Conservation (phyloP, 2,888 invertebrate genomes). For the Aphidius colemani region DNA sequence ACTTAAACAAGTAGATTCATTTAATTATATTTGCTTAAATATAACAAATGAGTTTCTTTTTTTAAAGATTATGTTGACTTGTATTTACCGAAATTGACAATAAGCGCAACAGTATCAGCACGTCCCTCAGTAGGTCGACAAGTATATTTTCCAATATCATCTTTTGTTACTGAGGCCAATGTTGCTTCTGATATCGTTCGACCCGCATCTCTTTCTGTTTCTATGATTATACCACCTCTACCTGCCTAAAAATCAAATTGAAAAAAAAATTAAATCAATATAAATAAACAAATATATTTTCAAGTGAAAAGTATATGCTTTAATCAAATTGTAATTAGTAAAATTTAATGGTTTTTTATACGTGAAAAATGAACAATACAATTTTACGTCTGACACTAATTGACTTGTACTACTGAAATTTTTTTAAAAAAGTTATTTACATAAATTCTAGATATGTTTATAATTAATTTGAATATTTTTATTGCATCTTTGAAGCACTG, state of each 20-base stretch:
- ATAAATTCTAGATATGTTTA: too few relatives aligned
- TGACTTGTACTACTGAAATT: not conserved
- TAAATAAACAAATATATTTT: not conserved
- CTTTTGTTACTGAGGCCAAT: constrained; percentile 64
- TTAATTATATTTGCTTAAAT: too few relatives aligned
- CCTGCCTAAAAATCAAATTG: constrained; percentile 53
- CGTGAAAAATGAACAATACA: not conserved
- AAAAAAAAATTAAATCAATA: constrained; percentile 18
- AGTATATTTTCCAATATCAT: constrained; percentile 68
- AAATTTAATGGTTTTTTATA: not conserved
- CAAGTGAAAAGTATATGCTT: not conserved
- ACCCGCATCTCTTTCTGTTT: constrained; percentile 67
- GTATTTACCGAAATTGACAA: constrained; percentile 67
- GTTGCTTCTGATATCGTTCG: constrained; percentile 67
- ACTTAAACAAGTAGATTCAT: too few relatives aligned
- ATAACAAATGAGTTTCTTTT: too few relatives aligned
- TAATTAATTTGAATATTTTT: too few relatives aligned
- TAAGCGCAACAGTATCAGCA: constrained; percentile 66
- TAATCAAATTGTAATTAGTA: not conserved
- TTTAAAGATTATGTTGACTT: not conserved
- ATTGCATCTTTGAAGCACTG: too few relatives aligned
- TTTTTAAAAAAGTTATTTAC: too few relatives aligned
- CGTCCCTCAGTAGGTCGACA: constrained; percentile 68
- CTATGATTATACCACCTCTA: constrained; percentile 68
- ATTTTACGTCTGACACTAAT: not conserved